These are phyloP conservation scores for Metellina segmentata DNA, from an alignment of 2,888 invertebrate species.

Conservation along the genomic window DNA sequence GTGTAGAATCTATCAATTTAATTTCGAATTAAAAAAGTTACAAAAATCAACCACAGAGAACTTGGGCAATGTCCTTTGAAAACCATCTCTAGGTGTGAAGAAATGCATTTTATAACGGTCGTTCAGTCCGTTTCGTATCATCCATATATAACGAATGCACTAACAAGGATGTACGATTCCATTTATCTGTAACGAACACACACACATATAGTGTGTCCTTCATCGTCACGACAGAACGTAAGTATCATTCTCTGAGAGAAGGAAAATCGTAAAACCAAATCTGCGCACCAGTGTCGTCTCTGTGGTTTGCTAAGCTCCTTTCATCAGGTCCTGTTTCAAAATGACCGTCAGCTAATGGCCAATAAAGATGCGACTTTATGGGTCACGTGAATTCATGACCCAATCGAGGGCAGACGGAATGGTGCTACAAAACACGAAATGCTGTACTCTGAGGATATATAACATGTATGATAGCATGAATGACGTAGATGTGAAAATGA, in stretches of 20 bases:
- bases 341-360: slow-evolving; percentile 51
- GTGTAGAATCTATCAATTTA: too few relatives aligned
- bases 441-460: neutral
- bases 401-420: slow-evolving; percentile 13
- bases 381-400: slow-evolving; percentile 13
- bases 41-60: too few relatives aligned
- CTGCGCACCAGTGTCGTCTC: neutral
- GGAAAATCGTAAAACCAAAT: slow-evolving; percentile 10
- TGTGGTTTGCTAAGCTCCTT: slow-evolving; percentile 4
- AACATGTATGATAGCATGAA: neutral
- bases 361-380: slow-evolving; percentile 49
- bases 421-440: neutral
- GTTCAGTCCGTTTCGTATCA: too few relatives aligned
- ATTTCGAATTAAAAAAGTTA: too few relatives aligned
- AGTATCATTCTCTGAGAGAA: neutral
- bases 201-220: neutral
- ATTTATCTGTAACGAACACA: neutral
- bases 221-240: neutral
- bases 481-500: slow-evolving; percentile 21
- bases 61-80: too few relatives aligned
- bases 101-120: too few relatives aligned
- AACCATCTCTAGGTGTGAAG: too few relatives aligned
- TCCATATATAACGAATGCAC: too few relatives aligned
- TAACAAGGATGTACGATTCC: too few relatives aligned
- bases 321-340: slow-evolving; percentile 29